Evolutionary conservation across 1,140 invertebrate species (phyloP).

Genomic region (Asobara japonica): DNA sequence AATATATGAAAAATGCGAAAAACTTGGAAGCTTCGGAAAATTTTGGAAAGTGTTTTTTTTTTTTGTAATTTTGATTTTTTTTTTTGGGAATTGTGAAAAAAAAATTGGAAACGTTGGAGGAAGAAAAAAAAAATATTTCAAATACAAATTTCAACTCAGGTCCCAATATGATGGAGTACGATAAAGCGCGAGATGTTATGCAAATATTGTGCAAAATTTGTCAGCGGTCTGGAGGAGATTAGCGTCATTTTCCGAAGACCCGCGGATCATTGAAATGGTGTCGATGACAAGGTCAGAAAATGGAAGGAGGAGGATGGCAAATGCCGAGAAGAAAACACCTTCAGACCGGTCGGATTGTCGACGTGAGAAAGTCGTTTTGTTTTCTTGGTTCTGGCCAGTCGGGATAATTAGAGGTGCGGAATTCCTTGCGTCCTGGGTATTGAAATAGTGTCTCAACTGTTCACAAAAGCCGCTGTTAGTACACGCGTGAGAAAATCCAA

Average conservation of each 20-base stretch:
- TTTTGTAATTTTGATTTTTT: too few species aligned
- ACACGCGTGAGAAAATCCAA: conserved; percentile 27
- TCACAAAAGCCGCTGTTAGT: conserved; percentile 32
- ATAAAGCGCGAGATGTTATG: too few species aligned
- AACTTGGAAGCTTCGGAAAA: too few species aligned
- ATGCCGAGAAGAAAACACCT: conserved; percentile 43
- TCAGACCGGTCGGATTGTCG: conserved; percentile 33
- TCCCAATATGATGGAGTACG: too few species aligned
- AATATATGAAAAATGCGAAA: too few species aligned
- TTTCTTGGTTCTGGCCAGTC: conserved; percentile 19
- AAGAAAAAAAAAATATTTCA: too few species aligned
- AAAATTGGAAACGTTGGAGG: too few species aligned
- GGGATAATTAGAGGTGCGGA: conserved; percentile 38
- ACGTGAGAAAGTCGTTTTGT: conserved; percentile 49
- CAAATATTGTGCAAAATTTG: too few species aligned
- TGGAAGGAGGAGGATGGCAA: neutral
- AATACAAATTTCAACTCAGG: too few species aligned
- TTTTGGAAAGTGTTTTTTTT: too few species aligned
- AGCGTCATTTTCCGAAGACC: conserved; percentile 44
- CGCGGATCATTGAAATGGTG: neutral
- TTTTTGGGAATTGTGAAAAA: too few species aligned
- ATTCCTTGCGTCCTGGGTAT: conserved; percentile 25
- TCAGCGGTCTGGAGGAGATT: conserved; percentile 58
- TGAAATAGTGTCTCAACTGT: conserved; percentile 21
- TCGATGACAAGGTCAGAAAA: neutral